phyloP scores from a whole-genome alignment of 2,888 invertebrate species.

The Sarcophaga subvicina region DNA sequence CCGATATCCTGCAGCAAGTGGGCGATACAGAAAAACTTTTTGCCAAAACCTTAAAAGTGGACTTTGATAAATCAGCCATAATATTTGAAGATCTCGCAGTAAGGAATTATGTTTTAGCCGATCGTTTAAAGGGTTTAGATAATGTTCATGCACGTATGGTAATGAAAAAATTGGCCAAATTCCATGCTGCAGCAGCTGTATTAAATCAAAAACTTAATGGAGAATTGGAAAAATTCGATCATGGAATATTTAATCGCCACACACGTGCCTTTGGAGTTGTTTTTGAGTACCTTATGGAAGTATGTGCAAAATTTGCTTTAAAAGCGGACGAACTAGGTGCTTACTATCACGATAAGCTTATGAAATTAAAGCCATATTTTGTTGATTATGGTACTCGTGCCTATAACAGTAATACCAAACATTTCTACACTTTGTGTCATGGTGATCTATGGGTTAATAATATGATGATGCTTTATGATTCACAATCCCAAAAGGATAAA shows the following conservation, averaged over 20 bases:
- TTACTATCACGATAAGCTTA: conserved; percentile 75
- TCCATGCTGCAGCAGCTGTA: conserved; percentile 82
- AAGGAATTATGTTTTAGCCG: conserved; percentile 71
- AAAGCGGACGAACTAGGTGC: conserved; percentile 73
- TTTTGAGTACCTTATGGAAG: conserved; percentile 73
- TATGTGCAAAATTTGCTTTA: conserved; percentile 74
- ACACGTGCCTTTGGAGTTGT: conserved; percentile 73
- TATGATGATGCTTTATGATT: conserved; percentile 74
- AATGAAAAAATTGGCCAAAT: conserved; percentile 81
- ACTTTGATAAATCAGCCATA: conserved; percentile 74
- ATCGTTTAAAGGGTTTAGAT: conserved; percentile 79
- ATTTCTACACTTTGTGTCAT: conserved; percentile 77
- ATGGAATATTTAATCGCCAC: conserved; percentile 77
- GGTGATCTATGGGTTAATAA: conserved; percentile 80
- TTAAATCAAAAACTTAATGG: conserved; percentile 78
- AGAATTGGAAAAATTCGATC: conserved; percentile 72
- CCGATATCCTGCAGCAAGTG: conserved; percentile 67
- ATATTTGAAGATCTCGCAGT: conserved; percentile 75
- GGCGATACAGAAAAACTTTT: conserved; percentile 73
- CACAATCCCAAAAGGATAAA: neutral
- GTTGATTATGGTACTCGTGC: conserved; percentile 76
- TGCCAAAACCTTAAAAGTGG: conserved; percentile 75
- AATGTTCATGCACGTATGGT: conserved; percentile 79
- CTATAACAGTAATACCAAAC: conserved; percentile 66
- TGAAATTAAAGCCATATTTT: conserved; percentile 71